Evolutionary conservation across 2,113 vertebrate genomes (phyloP), one percentile per base, ranked within the genome.

Genomic region (Nycticryphes semicollaris): DNA sequence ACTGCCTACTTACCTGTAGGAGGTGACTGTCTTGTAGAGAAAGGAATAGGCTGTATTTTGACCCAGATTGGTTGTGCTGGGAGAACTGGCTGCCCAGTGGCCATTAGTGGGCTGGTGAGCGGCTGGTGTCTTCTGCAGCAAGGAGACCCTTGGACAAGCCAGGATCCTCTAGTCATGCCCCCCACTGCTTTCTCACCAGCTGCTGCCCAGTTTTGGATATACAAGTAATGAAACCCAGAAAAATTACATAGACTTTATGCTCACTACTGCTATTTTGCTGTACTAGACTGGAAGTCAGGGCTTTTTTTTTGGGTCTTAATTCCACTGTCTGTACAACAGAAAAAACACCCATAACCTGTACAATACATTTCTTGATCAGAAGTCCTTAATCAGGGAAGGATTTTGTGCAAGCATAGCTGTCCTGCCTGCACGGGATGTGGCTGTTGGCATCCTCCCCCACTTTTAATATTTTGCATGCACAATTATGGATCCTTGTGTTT

Each of bases 71-170:
- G 24, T 43, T 17, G 18, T 16, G 5, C 27, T 67, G n/a, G 27
- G 27, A 45, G 35, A 66, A 30, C 12, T 10, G n/a, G 21, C 27
- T 60, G 48, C 45, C 62, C 41, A 30, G 35, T 0, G 4, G 24
- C 63, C 76, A 10, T 10, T 1, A 0, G 23, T 69, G 20, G 35
- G 3, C 37, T 41, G 35, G 30, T 0, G 7, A 73, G 14, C 1
- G 1, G 3, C 19, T 3, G 2, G 10, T 78, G 37, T 3, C 50
- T 70, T 74, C 56, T 70, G 51, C 59, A 84, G 25, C 1, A 9
- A 82, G 27, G 50, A 66, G n/a, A 25, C 75, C 47, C 8, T 48
- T 1, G 0, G 37, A 20, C 1, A 6, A 60, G 8, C 22, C 37
- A 68, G n/a, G 20, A 28, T 87, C 15, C 21, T 82, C 64, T 16